These are phyloP conservation scores for Molossus molossus DNA, from an alignment of 2,797 vertebrate species.

Conservation along the genomic window DNA sequence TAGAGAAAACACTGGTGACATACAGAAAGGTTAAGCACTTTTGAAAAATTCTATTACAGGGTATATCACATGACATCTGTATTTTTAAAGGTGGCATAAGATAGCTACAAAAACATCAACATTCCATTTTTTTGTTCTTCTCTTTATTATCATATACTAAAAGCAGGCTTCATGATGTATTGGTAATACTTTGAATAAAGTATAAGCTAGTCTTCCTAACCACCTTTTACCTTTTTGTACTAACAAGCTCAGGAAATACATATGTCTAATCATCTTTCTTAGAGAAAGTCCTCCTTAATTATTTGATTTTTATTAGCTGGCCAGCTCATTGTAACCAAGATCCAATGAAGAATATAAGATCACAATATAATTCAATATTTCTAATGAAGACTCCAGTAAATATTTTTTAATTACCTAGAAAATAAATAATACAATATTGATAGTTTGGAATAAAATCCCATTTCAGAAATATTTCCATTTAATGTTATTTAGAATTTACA, in stretches of 20 bases:
- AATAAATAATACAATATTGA: constrained; percentile 73
- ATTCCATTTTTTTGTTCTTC: neutral
- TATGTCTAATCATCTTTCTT: constrained; percentile 79
- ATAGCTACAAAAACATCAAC: neutral
- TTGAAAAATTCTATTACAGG: neutral
- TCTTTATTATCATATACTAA: neutral
- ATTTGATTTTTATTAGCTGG: constrained; percentile 69
- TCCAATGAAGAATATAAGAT: neutral
- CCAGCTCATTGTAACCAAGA: constrained; percentile 46
- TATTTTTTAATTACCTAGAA: constrained; percentile 70
- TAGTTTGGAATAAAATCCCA: constrained; percentile 72
- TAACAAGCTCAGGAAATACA: constrained; percentile 78
- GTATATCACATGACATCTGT: neutral
- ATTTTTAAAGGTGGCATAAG: neutral
- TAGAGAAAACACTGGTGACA: neutral
- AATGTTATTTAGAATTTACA: constrained; percentile 68
- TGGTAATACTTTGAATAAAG: constrained; percentile 65
- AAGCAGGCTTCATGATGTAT: constrained; percentile 19
- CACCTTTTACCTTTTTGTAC: neutral
- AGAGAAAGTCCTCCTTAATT: constrained; percentile 75
- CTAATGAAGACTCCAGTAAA: neutral
- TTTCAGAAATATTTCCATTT: constrained; percentile 75
- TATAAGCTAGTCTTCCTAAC: constrained; percentile 57
- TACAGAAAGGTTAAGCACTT: neutral
- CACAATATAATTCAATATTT: constrained; percentile 55